Evolutionary conservation across 2,113 vertebrate genomes (phyloP).

Genomic region (Myotis lucifugus): DNA sequence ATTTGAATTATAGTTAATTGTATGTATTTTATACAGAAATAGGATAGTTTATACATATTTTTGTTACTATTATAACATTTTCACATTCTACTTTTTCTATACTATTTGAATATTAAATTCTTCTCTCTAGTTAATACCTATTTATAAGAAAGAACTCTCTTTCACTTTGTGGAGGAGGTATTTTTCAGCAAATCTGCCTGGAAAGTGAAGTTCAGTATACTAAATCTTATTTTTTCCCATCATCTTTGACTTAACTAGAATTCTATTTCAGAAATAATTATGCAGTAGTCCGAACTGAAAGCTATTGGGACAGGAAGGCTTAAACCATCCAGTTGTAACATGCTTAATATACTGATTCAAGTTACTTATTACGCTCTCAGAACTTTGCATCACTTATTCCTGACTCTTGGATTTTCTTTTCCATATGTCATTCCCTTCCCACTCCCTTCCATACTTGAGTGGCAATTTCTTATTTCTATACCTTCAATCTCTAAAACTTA

Average conservation of each 20-base stretch:
- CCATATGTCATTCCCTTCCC: constrained; percentile 26
- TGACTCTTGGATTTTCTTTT: constrained; percentile 49
- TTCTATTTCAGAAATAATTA: constrained; percentile 40
- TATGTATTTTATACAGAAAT: constrained; percentile 52
- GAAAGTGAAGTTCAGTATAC: constrained; percentile 51
- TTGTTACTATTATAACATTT: constrained; percentile 45
- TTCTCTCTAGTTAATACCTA: constrained; percentile 47
- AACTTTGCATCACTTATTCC: constrained; percentile 52
- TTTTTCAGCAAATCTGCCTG: constrained; percentile 43
- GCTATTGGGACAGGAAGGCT: constrained; percentile 25
- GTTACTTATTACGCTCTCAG: background rate
- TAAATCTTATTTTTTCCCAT: constrained; percentile 60
- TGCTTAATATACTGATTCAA: constrained; percentile 11
- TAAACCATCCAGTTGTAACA: background rate
- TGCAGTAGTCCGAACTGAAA: constrained; percentile 26
- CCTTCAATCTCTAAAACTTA: constrained; percentile 46
- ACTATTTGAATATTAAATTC: constrained; percentile 64
- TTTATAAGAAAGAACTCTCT: constrained; percentile 48
- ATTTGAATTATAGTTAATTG: constrained; percentile 49
- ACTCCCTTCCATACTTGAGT: constrained; percentile 17
- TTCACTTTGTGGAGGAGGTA: constrained; percentile 45
- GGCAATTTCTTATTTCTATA: constrained; percentile 58
- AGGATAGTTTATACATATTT: background rate
- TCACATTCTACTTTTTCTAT: background rate
- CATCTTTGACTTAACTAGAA: constrained; percentile 64